These are phyloP conservation scores for Trachymyrmex cornetzi DNA, from an alignment of 1,140 invertebrate genomes.

Conservation along the genomic window DNA sequence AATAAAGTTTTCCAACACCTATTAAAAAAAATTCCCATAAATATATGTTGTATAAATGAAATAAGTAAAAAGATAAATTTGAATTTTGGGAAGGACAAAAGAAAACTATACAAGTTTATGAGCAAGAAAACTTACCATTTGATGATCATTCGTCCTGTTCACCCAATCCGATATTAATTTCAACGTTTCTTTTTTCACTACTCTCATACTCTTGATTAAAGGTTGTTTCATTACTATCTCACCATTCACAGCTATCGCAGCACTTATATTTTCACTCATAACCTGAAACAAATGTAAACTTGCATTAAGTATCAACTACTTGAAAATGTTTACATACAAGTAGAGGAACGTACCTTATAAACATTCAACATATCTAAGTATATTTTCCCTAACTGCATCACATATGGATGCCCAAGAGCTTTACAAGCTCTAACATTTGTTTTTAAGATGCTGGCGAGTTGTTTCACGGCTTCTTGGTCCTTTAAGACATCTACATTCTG, in stretches of 20 bases:
- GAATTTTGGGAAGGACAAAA: background rate
- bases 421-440: constrained; percentile 99
- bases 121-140: constrained; percentile 88
- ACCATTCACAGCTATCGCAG: constrained; percentile 97
- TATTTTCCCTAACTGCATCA: constrained; percentile 97
- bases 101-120: constrained; percentile 11
- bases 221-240: constrained; percentile 99
- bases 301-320: background rate
- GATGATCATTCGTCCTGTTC: constrained; percentile 95
- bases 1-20: constrained; percentile 98
- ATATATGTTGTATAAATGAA: constrained; percentile 27
- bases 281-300: constrained; percentile 82
- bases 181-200: constrained; percentile 99
- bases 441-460: constrained; percentile 98
- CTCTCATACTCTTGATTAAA: constrained; percentile 98
- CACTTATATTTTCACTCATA: constrained; percentile 99
- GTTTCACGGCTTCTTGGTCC: constrained; percentile 98
- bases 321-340: constrained; percentile 15
- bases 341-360: constrained; percentile 92
- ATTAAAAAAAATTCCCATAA: constrained; percentile 33
- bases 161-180: constrained; percentile 99
- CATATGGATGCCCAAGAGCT: constrained; percentile 98
- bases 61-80: constrained; percentile 45
- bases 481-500: constrained; percentile 98
- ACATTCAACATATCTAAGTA: constrained; percentile 99